Conservation (phyloP, 2,113 vertebrate genomes). For the Anseranas semipalmata region DNA sequence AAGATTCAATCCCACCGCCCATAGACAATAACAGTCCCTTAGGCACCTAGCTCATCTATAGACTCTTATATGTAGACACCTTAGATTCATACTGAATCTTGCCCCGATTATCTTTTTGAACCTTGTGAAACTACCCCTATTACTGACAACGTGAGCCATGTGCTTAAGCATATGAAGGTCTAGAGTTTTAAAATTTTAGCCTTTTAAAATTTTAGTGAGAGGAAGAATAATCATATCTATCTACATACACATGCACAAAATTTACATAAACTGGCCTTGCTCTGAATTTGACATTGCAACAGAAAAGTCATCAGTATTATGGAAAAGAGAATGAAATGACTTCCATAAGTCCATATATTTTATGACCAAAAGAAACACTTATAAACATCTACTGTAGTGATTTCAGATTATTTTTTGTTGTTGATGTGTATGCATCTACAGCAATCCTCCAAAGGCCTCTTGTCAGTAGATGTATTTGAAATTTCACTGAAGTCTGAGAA, state of each 20-base stretch:
- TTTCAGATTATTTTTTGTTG: not conserved
- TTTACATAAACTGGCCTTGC: not conserved
- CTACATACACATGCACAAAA: not conserved
- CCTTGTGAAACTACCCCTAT: not conserved
- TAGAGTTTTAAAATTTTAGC: not conserved
- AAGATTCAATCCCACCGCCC: not conserved
- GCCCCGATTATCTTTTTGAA: not conserved
- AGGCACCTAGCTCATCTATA: not conserved
- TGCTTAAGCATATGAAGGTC: not conserved
- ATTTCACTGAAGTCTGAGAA: not conserved
- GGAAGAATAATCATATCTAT: not conserved
- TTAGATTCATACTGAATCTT: not conserved
- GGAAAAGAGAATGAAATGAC: not conserved
- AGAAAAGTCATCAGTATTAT: not conserved
- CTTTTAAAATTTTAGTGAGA: not conserved
- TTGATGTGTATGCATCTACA: not conserved
- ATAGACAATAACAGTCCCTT: not conserved
- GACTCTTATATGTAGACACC: fast-evolving
- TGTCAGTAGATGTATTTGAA: not conserved
- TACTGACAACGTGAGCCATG: fast-evolving
- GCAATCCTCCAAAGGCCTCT: not conserved
- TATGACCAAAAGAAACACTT: not conserved
- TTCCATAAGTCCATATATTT: not conserved
- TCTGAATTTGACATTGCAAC: fast-evolving
- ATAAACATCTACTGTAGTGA: not conserved